Base-by-base conservation (phyloP, 1,140 invertebrate genomes). In the Drosophila oshimai region DNA sequence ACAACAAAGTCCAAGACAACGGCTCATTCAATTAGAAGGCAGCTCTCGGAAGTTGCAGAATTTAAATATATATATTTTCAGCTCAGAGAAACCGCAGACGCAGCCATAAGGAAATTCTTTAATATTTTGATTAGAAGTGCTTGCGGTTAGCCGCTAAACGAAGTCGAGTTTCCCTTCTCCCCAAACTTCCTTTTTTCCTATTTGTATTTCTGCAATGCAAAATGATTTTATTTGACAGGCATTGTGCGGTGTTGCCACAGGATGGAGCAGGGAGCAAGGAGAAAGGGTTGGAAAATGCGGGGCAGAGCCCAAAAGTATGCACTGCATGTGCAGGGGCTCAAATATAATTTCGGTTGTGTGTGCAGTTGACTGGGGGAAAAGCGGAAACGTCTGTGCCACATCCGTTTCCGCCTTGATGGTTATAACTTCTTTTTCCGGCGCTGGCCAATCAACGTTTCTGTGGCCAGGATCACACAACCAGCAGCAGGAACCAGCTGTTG, bases 361-460 rank as follows among this genome's bases (percentile, higher is more conserved):
- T 28, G 44, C 62, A 44, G 31, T 13, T 49, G 44, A 70, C 44
- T 49, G 54, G 37, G 53, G 28, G 17, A 33, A 55, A 70, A 74
- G 36, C 78, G 79, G 78, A 83, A 83, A 78, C 79, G 78, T 83
- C 78, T 83, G 78, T 83, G 78, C 78, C 78, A 83, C 78, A 83
- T 83, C 78, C 78, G 78, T 78, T 84, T 83, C 78, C 78, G 78
- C 78, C 77, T 80, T 80, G 77, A 80, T 80, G 77, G 77, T 86
- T 83, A 83, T 84, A 83, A 83, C 80, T 83, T 83, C 80, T 83
- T 83, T 79, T 83, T 86, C 79, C 80, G 79, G 80, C 70, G 57
- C 80, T 61, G 79, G 79, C 79, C 79, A 83, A 83, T 83, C 79
- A 83, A 79, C 74, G 64, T 58, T 77, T 49, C 51, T 74, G 68